Evolutionary conservation across 2,888 invertebrate species (phyloP).

Genomic region (Monoplex corrugatus): DNA sequence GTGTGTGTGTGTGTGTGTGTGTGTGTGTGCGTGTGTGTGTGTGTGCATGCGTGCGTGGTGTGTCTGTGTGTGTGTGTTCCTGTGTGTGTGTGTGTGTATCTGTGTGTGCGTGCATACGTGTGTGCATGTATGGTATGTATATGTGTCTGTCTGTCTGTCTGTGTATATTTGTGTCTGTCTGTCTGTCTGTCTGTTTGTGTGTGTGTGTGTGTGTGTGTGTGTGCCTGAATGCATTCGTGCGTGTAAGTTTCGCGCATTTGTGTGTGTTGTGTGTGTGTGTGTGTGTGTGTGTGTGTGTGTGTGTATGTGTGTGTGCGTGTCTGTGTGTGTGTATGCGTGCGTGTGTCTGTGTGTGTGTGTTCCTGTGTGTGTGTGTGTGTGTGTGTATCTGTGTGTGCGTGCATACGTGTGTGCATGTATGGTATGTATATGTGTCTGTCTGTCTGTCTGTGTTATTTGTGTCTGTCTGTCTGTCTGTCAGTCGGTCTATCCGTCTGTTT

Average conservation of each 20-base stretch:
- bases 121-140: background rate
- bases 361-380: background rate
- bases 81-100: background rate
- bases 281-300: constrained; percentile 28
- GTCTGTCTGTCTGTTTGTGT: background rate
- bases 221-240: background rate
- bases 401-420: no score
- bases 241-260: background rate
- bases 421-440: no score
- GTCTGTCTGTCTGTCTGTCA: background rate
- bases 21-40: background rate
- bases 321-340: no score
- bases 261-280: no score
- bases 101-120: background rate
- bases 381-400: constrained; percentile 17
- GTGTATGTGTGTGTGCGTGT: background rate
- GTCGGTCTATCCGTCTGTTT: background rate
- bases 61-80: background rate
- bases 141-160: background rate
- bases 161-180: background rate
- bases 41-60: background rate
- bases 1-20: background rate
- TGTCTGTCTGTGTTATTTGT: background rate
- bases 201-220: constrained; percentile 9
- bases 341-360: no score